Percentiles rank a stretch among this genome's conserved stretches.
These are phyloP conservation scores for Calonectris borealis DNA, from an alignment of 2,113 vertebrate species.

Conservation along the genomic window DNA sequence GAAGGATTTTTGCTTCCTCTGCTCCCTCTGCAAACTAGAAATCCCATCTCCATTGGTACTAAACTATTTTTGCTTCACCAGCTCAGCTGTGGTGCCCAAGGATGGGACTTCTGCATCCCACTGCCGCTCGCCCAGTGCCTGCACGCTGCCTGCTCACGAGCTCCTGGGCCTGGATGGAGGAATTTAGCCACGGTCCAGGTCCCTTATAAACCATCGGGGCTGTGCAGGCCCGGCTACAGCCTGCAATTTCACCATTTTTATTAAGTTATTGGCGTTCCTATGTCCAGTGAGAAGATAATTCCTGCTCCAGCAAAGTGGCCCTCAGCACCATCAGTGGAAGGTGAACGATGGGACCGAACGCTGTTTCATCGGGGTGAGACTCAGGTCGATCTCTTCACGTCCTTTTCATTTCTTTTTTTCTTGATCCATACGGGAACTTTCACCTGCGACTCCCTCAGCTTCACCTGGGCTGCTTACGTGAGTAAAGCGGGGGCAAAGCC, in stretches of 20 bases:
- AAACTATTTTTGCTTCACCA: neutral
- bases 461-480: neutral
- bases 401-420: neutral
- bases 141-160: neutral
- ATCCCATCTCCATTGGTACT: neutral
- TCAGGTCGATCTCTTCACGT: neutral
- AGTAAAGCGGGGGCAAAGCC: neutral
- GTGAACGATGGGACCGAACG: neutral
- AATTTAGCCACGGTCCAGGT: neutral
- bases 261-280: neutral
- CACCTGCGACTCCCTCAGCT: neutral
- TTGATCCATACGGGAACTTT: neutral
- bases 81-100: neutral
- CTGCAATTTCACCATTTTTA: neutral
- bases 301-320: neutral
- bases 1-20: neutral
- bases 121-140: neutral
- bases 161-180: neutral
- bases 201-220: neutral
- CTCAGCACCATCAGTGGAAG: neutral
- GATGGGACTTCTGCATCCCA: neutral
- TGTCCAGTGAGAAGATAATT: neutral
- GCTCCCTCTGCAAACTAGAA: neutral
- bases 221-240: neutral
- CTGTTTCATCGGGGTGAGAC: neutral